Percentiles rank a stretch among this genome's conserved stretches.
Conservation (phyloP, 2,113 vertebrate genomes). For the Halichoerus grypus region DNA sequence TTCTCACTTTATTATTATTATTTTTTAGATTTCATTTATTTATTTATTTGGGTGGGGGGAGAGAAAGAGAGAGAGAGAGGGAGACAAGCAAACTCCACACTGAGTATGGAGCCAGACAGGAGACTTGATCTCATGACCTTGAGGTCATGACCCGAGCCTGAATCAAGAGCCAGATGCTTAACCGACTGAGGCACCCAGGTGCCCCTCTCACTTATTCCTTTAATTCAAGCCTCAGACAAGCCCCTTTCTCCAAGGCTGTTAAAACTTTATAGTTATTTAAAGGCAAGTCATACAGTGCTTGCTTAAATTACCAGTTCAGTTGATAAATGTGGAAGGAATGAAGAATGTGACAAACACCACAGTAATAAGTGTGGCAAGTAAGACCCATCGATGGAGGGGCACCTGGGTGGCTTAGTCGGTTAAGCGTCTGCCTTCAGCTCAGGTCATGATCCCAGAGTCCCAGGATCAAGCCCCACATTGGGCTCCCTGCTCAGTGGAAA, state of each 20-base stretch:
- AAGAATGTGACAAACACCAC: not conserved
- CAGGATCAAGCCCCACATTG: too few relatives aligned
- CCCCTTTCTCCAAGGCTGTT: not conserved
- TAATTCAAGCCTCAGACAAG: not conserved
- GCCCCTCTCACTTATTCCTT: not conserved
- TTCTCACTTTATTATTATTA: not conserved
- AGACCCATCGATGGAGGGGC: not conserved
- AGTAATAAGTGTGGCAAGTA: not conserved
- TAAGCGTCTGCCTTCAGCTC: too few relatives aligned
- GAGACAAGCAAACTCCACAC: not conserved
- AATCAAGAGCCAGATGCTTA: not conserved
- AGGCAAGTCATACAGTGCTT: not conserved
- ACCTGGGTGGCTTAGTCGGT: too few relatives aligned
- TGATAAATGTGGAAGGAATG: not conserved
- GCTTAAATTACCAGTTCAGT: not conserved
- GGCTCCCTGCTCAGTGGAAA: too few relatives aligned
- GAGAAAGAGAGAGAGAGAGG: not conserved
- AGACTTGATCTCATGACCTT: not conserved
- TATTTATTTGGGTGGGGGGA: not conserved
- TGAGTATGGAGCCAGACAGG: not conserved
- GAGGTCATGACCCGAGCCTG: not conserved
- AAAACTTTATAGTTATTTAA: slow-evolving; percentile 14
- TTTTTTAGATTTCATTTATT: not conserved
- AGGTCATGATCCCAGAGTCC: too few relatives aligned
- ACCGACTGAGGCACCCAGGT: not conserved